Conservation (phyloP, 35 echinoderm and acorn worm species). For the Amphiura filiformis region DNA sequence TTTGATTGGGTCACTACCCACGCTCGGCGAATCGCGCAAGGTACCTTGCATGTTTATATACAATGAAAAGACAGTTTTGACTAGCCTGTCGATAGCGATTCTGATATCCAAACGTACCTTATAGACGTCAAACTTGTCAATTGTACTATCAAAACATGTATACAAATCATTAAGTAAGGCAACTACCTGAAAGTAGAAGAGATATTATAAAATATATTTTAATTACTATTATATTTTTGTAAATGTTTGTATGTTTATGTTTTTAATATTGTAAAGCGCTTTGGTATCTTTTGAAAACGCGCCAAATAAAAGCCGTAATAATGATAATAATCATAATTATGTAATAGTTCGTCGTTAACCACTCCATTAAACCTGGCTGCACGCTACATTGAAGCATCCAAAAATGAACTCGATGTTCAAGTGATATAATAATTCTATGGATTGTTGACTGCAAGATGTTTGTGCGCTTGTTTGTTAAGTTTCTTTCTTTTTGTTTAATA, state of each 20-base stretch:
- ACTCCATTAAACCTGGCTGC: background rate
- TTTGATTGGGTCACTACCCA: no score
- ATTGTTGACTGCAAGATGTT: no score
- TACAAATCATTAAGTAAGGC: slow-evolving; percentile 44
- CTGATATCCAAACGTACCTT: no score
- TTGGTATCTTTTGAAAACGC: background rate
- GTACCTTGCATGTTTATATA: no score
- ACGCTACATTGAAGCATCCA: no score
- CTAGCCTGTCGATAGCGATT: no score
- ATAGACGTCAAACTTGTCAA: slow-evolving; percentile 47
- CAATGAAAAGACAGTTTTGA: no score
- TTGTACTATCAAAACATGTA: slow-evolving; percentile 70
- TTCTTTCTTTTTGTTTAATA: background rate
- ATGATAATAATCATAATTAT: background rate
- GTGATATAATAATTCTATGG: background rate
- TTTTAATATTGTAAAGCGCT: background rate
- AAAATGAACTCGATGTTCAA: background rate
- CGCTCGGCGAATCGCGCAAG: no score
- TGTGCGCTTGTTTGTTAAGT: no score
- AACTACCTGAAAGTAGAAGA: slow-evolving; percentile 16
- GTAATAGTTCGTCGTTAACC: background rate
- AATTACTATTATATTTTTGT: background rate
- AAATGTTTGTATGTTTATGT: background rate
- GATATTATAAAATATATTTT: background rate
- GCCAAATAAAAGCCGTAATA: background rate